Evolutionary conservation across 2,113 vertebrate species (phyloP).

Genomic region (Limanda limanda): DNA sequence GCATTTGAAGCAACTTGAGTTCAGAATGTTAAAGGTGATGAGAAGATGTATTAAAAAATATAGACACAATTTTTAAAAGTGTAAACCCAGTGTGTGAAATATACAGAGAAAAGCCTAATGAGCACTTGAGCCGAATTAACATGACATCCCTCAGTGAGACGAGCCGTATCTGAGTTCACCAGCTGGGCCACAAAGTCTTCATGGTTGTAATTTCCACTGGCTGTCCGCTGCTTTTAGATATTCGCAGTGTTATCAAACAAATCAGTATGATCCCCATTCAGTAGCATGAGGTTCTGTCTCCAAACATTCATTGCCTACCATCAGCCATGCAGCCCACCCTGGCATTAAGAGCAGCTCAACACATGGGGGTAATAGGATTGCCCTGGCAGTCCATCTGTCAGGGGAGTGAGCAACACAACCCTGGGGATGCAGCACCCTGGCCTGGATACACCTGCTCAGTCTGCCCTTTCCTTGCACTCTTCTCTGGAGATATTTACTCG

Average conservation of each 20-base stretch:
- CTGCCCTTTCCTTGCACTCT: slow-evolving; percentile 53
- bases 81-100: slow-evolving; percentile 19
- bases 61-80: background rate
- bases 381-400: slow-evolving; percentile 76
- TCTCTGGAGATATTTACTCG: slow-evolving; percentile 58
- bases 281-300: slow-evolving; percentile 53
- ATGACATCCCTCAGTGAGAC: slow-evolving; percentile 23
- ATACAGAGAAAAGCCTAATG: slow-evolving; percentile 35
- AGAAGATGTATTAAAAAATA: too few relatives aligned
- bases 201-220: slow-evolving; percentile 27
- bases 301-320: slow-evolving; percentile 56
- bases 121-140: slow-evolving; percentile 24
- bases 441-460: slow-evolving; percentile 61
- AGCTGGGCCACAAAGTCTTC: slow-evolving; percentile 26
- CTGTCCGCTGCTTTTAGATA: slow-evolving; percentile 28
- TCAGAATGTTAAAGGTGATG: too few relatives aligned
- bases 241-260: slow-evolving; percentile 60
- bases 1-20: too few relatives aligned
- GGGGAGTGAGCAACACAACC: slow-evolving; percentile 64
- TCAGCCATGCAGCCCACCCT: slow-evolving; percentile 80
- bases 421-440: slow-evolving; percentile 54
- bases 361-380: slow-evolving; percentile 88
- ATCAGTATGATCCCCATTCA: slow-evolving; percentile 54
- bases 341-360: slow-evolving; percentile 85
- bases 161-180: slow-evolving; percentile 4